Evolutionary conservation across 2,888 invertebrate genomes (phyloP).

Genomic region (Endomychus coccineus): DNA sequence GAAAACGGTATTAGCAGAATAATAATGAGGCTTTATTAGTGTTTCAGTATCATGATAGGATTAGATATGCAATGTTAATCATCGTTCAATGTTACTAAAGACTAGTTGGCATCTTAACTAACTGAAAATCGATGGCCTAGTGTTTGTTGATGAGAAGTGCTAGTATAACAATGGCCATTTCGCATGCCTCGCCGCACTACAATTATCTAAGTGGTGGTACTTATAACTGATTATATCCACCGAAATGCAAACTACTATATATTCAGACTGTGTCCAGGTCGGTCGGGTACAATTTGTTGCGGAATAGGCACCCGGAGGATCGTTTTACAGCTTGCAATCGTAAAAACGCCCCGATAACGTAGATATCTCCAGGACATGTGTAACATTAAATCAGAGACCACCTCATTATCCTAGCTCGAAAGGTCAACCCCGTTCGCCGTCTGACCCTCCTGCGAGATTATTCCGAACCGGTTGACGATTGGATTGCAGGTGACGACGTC

Average conservation of each 20-base stretch:
- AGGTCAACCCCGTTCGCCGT: constrained; percentile 1
- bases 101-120: too few relatives aligned
- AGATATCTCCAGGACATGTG: not conserved
- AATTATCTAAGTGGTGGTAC: not conserved
- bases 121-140: too few relatives aligned
- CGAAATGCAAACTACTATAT: not conserved
- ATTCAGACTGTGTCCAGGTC: not conserved
- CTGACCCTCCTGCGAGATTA: too few relatives aligned
- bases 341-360: too few relatives aligned
- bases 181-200: not conserved
- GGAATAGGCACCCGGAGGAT: not conserved
- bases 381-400: constrained; percentile 3
- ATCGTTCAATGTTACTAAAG: too few relatives aligned
- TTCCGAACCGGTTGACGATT: too few relatives aligned
- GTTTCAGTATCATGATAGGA: too few relatives aligned
- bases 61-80: too few relatives aligned
- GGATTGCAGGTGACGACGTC: too few relatives aligned
- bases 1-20: too few relatives aligned
- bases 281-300: not conserved
- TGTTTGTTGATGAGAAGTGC: too few relatives aligned
- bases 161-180: not conserved
- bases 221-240: not conserved
- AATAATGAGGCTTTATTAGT: too few relatives aligned
- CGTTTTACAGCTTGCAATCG: constrained; percentile 2
- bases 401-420: not conserved